Conservation (phyloP, 2,113 vertebrate species). For the Coreoperca whiteheadi region DNA sequence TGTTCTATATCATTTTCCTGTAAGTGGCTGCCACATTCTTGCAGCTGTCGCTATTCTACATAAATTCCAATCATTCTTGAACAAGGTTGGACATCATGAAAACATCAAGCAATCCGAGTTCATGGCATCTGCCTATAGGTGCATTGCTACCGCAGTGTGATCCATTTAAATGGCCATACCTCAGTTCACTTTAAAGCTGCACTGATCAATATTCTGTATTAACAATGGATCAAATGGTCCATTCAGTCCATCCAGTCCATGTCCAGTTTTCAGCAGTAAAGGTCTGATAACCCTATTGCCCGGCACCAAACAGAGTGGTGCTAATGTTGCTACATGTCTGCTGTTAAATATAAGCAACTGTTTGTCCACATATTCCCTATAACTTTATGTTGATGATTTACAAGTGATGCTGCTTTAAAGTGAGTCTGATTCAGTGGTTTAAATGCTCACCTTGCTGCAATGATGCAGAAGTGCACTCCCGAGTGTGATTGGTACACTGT, state of each 20-base stretch:
- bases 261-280: no score
- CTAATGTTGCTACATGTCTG: neutral
- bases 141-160: neutral
- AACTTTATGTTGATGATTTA: neutral
- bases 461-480: neutral
- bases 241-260: no score
- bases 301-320: neutral
- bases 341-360: neutral
- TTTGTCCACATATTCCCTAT: neutral
- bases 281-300: no score
- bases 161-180: neutral
- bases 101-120: neutral
- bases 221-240: neutral
- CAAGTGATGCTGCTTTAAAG: neutral
- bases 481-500: neutral
- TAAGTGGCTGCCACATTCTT: neutral
- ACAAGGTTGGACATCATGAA: neutral
- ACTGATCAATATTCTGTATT: neutral
- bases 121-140: neutral
- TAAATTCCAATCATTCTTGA: neutral
- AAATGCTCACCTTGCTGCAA: neutral
- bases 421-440: neutral
- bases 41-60: neutral
- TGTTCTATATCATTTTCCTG: neutral
- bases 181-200: slow-evolving; percentile 8